Percentiles rank a stretch among this genome's conserved stretches.
phyloP scores from a whole-genome alignment of 2,888 invertebrate species.

The Amaurobius ferox region DNA sequence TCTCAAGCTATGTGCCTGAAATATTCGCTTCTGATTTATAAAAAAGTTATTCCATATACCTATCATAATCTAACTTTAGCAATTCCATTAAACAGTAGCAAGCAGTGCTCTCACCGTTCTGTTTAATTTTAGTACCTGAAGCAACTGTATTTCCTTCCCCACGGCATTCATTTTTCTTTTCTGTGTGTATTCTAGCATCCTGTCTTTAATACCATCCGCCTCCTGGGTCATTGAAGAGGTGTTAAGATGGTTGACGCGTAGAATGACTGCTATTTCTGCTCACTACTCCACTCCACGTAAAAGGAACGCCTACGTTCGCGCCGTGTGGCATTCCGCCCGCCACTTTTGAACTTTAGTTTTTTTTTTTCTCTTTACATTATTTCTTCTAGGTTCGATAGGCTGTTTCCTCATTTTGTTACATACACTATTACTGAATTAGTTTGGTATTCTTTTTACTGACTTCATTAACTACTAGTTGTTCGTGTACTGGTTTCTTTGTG shows the following conservation, averaged over 20 bases:
- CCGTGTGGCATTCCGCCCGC: constrained; percentile 21
- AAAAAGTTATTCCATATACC: too few species aligned
- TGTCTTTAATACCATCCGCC: not conserved
- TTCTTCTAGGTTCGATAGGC: too few species aligned
- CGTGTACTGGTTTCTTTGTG: too few species aligned
- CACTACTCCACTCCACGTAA: constrained; percentile 18
- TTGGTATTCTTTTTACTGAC: too few species aligned
- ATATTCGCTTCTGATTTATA: too few species aligned
- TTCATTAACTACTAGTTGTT: too few species aligned
- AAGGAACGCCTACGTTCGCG: constrained; percentile 46
- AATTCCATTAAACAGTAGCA: too few species aligned
- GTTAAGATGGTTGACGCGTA: constrained; percentile 36
- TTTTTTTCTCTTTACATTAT: too few species aligned
- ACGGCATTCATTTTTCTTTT: not conserved
- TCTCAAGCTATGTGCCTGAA: too few species aligned
- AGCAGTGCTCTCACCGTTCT: not conserved
- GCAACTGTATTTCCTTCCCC: not conserved
- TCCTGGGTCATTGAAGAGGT: constrained; percentile 47
- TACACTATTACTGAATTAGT: too few species aligned
- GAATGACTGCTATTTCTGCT: constrained; percentile 57
- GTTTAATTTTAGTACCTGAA: not conserved
- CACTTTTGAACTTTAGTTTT: constrained; percentile 7
- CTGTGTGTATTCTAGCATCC: not conserved
- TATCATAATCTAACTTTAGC: too few species aligned
- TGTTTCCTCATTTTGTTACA: too few species aligned